These are phyloP conservation scores for Equus quagga DNA, from an alignment of 2,113 vertebrate genomes.

Conservation along the genomic window DNA sequence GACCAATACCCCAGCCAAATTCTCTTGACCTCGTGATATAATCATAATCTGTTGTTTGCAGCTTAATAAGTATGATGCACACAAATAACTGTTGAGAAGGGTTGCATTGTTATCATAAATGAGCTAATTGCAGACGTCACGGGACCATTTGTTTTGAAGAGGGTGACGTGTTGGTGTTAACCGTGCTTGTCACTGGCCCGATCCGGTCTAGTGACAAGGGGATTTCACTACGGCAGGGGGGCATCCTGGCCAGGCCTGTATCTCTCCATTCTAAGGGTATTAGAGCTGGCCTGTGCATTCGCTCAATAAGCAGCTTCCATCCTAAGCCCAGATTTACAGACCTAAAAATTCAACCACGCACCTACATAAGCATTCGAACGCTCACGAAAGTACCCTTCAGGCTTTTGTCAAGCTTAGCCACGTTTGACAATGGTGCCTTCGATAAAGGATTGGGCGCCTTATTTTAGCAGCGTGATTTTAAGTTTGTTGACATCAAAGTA, in stretches of 20 bases:
- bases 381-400: conserved; percentile 36
- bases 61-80: not conserved
- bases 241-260: not conserved
- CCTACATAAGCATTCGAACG: not conserved
- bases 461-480: not conserved
- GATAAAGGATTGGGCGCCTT: not conserved
- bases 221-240: fast-evolving
- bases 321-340: conserved; percentile 66
- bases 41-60: not conserved
- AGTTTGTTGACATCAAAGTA: not conserved
- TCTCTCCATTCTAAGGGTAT: not conserved
- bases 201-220: not conserved
- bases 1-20: fast-evolving
- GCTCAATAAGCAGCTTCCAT: conserved; percentile 63
- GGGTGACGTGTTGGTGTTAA: fast-evolving
- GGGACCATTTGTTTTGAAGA: not conserved
- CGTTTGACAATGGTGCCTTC: conserved; percentile 40
- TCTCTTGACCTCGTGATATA: too few relatives aligned
- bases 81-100: not conserved
- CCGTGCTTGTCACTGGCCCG: not conserved
- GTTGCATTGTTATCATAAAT: not conserved
- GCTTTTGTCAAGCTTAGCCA: conserved; percentile 53
- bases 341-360: conserved; percentile 53
- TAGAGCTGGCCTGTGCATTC: not conserved
- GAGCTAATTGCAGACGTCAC: not conserved